Base-by-base conservation (phyloP, 2,888 invertebrate genomes). In the Tetranychus truncatus region DNA sequence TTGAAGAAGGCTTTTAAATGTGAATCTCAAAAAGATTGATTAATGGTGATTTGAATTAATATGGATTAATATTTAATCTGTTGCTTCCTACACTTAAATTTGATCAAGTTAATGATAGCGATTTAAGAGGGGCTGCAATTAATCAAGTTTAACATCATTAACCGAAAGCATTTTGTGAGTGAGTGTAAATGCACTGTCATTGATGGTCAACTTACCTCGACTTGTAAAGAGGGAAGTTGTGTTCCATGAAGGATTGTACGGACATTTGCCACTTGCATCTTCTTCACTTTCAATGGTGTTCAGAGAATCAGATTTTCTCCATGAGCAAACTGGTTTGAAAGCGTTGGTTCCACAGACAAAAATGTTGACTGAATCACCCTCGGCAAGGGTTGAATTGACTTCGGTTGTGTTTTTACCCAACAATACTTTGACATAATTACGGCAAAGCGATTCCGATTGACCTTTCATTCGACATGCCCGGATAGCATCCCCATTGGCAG, bases 391-490 rank as follows among this genome's bases (percentile, higher is more conserved):
- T 34, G 34, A 34, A 34, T 34, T 34, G 34, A 34, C 34, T 34
- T 34, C 9, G 3, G 55, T 55, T 8, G 15, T 55, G 6, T 55
- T 55, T 55, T 55, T 55, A 2, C 55, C 55, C 24, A 77, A 72
- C 11, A 76, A 34, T 1, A 74, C 69, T 66, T 67, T 74, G 15
- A 75, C 76, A 66, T 77, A 77, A 46, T 77, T 75, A 34, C 72
- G 72, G 46, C 77, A 71, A 74, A 73, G 78, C 74, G 76, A 81
- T 80, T 89, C 89, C 44, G 88, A 87, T 83, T 93, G 92, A n/a
- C 94, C 94, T 84, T 93, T 94, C 82, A 87, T 86, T 81, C 88
- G 87, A 82, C 94, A 95, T 77, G 88, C 84, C 78, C 86, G 85
- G 69, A 86, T 86, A 82, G 89, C 90, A 75, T 87, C 86, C 6